Percentiles rank a stretch among this genome's conserved stretches.
Conservation (phyloP, 2,888 invertebrate species). For the Luffia ferchaultella region DNA sequence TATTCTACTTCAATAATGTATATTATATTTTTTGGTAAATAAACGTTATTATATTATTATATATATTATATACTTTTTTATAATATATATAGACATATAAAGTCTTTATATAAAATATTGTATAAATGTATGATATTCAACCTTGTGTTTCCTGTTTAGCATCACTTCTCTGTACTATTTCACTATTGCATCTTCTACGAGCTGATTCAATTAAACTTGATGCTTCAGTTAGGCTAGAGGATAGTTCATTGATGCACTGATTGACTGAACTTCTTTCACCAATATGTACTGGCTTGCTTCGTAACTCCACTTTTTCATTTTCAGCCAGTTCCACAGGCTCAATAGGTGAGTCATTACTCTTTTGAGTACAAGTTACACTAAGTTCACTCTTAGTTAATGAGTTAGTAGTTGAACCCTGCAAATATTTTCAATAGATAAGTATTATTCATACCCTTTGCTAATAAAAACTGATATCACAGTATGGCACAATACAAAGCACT, state of each 20-base stretch:
- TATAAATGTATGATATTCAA: too few species aligned
- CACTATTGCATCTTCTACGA: constrained; percentile 56
- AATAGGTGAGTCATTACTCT: constrained; percentile 39
- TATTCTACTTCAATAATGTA: too few species aligned
- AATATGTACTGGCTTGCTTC: constrained; percentile 38
- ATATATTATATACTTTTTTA: too few species aligned
- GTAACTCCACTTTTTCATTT: constrained; percentile 45
- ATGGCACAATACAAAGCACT: too few species aligned
- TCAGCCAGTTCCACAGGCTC: constrained; percentile 33
- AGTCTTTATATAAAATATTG: too few species aligned
- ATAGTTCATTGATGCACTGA: constrained; percentile 77
- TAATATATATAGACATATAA: too few species aligned
- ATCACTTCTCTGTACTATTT: constrained; percentile 53
- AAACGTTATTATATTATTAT: too few species aligned
- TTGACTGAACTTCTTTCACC: constrained; percentile 61
- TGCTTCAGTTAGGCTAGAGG: constrained; percentile 54
- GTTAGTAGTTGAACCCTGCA: constrained; percentile 43
- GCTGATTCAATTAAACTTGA: constrained; percentile 53
- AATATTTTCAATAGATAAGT: too few species aligned
- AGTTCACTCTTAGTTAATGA: constrained; percentile 44
- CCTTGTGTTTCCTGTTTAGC: neutral
- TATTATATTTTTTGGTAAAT: too few species aligned
- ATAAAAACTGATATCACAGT: too few species aligned
- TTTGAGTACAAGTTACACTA: constrained; percentile 34
- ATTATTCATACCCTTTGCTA: too few species aligned